A percentile compares a stretch with the other conserved stretches of the same genome.
Evolutionary conservation across 2,888 invertebrate genomes (phyloP).

Genomic region (Liopterus haemorrhoidalis): DNA sequence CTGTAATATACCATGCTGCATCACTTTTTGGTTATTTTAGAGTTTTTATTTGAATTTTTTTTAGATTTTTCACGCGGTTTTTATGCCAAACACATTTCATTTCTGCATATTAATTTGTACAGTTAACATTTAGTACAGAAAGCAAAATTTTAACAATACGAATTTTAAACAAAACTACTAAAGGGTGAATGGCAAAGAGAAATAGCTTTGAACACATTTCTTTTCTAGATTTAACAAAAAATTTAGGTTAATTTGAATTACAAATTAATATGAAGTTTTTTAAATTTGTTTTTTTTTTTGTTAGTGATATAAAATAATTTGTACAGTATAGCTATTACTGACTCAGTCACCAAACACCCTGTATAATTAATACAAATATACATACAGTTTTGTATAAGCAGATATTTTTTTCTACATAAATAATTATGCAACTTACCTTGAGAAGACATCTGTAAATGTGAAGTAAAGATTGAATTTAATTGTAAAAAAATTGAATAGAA

Average conservation of each 20-base stretch:
- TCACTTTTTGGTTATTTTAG: conserved; percentile 15
- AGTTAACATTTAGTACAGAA: not conserved
- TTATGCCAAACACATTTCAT: conserved; percentile 25
- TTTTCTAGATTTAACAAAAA: not conserved
- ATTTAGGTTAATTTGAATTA: not conserved
- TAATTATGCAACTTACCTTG: too few relatives aligned
- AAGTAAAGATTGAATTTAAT: too few relatives aligned
- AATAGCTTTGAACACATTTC: conserved; percentile 13
- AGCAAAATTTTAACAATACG: conserved; percentile 11
- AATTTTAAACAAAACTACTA: conserved; percentile 11
- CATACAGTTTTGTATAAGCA: too few relatives aligned
- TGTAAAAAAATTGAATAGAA: too few relatives aligned
- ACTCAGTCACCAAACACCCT: too few relatives aligned
- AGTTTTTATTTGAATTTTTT: conserved; percentile 10
- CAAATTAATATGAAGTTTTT: too few relatives aligned
- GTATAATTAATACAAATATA: too few relatives aligned
- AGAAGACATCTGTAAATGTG: too few relatives aligned
- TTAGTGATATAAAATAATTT: too few relatives aligned
- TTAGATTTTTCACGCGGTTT: conserved; percentile 16
- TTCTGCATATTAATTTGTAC: conserved; percentile 24
- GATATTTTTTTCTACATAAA: too few relatives aligned
- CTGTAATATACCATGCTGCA: conserved; percentile 24
- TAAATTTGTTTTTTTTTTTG: too few relatives aligned
- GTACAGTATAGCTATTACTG: too few relatives aligned
- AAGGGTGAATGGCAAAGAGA: conserved; percentile 2